Evolutionary conservation across 2,113 vertebrate genomes (phyloP), one percentile per base, ranked within the genome.

Genomic region (Sclerurus mexicanus): DNA sequence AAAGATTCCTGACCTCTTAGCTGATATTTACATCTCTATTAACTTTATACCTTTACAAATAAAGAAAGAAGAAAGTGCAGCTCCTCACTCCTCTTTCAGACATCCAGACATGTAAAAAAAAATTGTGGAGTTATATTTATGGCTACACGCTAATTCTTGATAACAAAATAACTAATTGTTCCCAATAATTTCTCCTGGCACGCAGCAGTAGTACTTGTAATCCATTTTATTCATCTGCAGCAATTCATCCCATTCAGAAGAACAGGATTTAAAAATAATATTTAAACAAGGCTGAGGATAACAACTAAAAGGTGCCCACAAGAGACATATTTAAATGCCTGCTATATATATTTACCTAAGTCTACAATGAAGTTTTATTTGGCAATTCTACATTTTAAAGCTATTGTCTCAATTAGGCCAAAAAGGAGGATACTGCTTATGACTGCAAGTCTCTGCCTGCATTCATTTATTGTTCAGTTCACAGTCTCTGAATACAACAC

Each of bases 401-500:
- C 95, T 94, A 93, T 92, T 64, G 92, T 95, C 91, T 98, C 97
- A 96, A 97, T 97, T 91, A 96, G 96, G 94, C 93, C 95, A 92
- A 75, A 72, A 96, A 97, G 88, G 84, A 97, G 81, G 95, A 73
- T 94, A 93, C 28, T 49, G 95, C 85, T 94, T 50, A 88, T 90
- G 96, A 90, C 96, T 97, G 83, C 92, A 80, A 96, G 96, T 93
- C 97, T 94, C 92, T 95, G 93, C 94, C 95, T 97, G 97, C 97
- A 96, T 97, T 98, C 97, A 97, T 97, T 98, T 98, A 98, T 97
- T 98, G 98, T 98, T 98, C 98, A 98, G 97, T 98, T 98, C 98
- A 97, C 98, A 98, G 98, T 98, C 98, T 97, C 97, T 50, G 98
- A 98, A 98, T 97, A 98, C 98, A 98, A 98, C 97, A 98, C 98